A percentile compares a stretch with the other conserved stretches of the same genome.
Conservation (phyloP, 2,888 invertebrate species). For the Cosmia pyralina region DNA sequence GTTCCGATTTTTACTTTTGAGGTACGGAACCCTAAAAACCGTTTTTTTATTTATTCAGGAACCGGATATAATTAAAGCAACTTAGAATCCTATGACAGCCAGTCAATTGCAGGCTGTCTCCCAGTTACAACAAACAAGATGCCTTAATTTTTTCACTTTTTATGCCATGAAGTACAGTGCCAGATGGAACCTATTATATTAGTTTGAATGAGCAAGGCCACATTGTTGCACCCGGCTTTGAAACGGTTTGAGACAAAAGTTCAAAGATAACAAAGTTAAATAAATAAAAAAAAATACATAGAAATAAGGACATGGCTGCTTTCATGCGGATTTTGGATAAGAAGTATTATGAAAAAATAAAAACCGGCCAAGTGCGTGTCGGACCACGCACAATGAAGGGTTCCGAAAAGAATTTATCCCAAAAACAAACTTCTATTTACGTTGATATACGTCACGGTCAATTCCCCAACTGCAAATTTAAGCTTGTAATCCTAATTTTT, state of each 20-base stretch:
- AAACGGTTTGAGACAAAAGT: conserved; percentile 4
- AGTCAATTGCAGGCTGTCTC: background rate
- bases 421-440: too few relatives aligned
- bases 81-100: background rate
- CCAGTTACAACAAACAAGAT: conserved; percentile 8
- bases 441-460: too few relatives aligned
- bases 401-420: too few relatives aligned
- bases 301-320: background rate
- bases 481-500: too few relatives aligned
- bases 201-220: background rate
- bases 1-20: too few relatives aligned
- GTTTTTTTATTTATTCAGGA: background rate
- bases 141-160: background rate
- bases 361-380: too few relatives aligned
- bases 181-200: conserved; percentile 9
- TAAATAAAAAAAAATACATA: background rate
- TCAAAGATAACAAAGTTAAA: background rate
- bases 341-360: background rate
- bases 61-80: background rate
- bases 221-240: conserved; percentile 2
- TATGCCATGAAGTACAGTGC: background rate
- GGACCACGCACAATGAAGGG: too few relatives aligned
- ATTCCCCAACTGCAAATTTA: too few relatives aligned
- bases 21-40: too few relatives aligned
- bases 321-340: background rate